Evolutionary conservation across 2,113 vertebrate genomes (phyloP), one percentile per base, ranked within the genome.

Genomic region (Thamnaconus septentrionalis): DNA sequence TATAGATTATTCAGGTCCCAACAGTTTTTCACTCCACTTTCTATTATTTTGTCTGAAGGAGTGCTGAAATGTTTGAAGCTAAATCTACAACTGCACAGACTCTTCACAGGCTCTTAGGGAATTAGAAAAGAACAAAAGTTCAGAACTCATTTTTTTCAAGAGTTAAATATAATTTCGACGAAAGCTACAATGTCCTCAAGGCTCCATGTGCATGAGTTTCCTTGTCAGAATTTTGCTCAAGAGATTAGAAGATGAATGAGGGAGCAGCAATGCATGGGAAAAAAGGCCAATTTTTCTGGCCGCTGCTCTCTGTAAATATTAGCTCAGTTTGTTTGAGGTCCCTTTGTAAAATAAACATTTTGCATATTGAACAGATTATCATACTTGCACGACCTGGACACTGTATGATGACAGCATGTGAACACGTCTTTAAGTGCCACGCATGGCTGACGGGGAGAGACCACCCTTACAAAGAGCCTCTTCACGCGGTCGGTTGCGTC

Each of bases 301-400:
- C 41, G 56, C 64, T 52, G 75, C 79, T 68, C 81, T 90, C 73
- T 83, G 82, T 88, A 90, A 92, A 92, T 92, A 92, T 90, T 91
- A 84, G 64, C 88, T 87, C 82, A 84, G 82, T 89, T 91, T 87
- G 81, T 90, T 90, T 85, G 83, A 88, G 84, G 80, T 85, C 82
- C 67, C 82, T 71, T 66, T 3, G 59, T 75, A 91, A 91, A 90
- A 90, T 84, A 93, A 91, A 90, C 86, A 76, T 82, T 78, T 91
- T 85, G 79, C 89, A 89, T 90, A 85, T 74, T 92, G 90, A 88
- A 87, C 64, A 83, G 79, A 90, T 91, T 92, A 88, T 75, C 84
- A 78, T 88, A 76, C 81, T 85, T 90, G 77, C 85, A 75, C 66
- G 70, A 89, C 87, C 87, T 89, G 87, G 81, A 87, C 78, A 76